Evolutionary conservation across 2,888 invertebrate species (phyloP).

Genomic region (Drosophila paramelanica): DNA sequence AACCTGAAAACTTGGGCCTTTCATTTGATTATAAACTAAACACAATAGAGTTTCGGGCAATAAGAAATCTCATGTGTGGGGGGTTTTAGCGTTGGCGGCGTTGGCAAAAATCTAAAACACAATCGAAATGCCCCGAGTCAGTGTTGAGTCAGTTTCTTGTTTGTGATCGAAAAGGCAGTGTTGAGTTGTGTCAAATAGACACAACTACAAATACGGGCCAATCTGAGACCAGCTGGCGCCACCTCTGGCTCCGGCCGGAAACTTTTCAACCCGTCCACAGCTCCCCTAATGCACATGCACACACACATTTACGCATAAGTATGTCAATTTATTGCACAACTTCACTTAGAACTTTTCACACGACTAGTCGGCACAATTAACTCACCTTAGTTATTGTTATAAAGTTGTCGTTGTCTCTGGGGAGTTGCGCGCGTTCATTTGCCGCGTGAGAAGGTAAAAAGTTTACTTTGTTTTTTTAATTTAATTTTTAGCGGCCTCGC

Average conservation of each 20-base stretch:
- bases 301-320: slow-evolving; percentile 17
- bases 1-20: slow-evolving; percentile 41
- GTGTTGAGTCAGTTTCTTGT: slow-evolving; percentile 5
- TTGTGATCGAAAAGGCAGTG: slow-evolving; percentile 1
- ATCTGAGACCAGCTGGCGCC: slow-evolving; percentile 16
- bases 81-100: slow-evolving; percentile 20
- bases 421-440: slow-evolving; percentile 36
- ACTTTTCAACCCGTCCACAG: not conserved
- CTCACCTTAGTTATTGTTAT: slow-evolving; percentile 56
- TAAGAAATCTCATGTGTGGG: slow-evolving; percentile 32
- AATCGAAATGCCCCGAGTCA: not conserved
- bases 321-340: slow-evolving; percentile 46
- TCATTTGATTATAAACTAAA: slow-evolving; percentile 36
- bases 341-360: slow-evolving; percentile 45
- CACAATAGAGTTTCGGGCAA: slow-evolving; percentile 38
- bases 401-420: slow-evolving; percentile 3
- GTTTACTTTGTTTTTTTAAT: slow-evolving; percentile 10
- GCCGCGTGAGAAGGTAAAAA: slow-evolving; percentile 35
- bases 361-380: slow-evolving; percentile 26
- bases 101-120: not conserved
- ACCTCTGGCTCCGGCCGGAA: slow-evolving; percentile 18
- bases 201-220: not conserved
- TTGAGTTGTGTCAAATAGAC: not conserved
- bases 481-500: slow-evolving; percentile 44
- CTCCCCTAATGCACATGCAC: slow-evolving; percentile 4